phyloP scores from a whole-genome alignment of 2,113 vertebrate species.

The Mobula hypostoma region DNA sequence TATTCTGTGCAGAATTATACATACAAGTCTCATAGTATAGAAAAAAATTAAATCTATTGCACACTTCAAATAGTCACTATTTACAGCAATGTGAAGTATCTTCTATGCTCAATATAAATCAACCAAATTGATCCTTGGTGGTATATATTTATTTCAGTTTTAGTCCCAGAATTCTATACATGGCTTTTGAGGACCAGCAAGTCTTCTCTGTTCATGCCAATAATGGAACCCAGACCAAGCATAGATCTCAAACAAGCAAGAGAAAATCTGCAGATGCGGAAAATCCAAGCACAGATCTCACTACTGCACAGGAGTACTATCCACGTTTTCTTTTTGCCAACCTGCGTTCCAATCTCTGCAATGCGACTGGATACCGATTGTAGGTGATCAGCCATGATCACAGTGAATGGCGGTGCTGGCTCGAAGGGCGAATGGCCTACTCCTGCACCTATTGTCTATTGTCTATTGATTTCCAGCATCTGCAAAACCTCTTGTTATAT shows the following conservation, averaged over 20 bases:
- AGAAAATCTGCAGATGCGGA: no score
- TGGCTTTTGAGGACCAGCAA: neutral
- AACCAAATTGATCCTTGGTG: neutral
- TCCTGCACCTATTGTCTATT: no score
- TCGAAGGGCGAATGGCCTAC: no score
- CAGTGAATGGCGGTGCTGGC: no score
- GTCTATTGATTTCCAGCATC: no score
- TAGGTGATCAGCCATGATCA: no score
- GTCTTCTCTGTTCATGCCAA: neutral
- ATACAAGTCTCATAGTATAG: neutral
- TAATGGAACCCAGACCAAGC: neutral
- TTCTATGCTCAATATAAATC: neutral
- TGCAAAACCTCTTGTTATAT: no score
- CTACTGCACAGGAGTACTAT: neutral
- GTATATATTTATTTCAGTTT: neutral
- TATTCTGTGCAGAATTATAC: neutral
- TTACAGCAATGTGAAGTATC: neutral
- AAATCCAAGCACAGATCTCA: neutral
- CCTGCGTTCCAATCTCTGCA: neutral
- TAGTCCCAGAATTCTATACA: neutral
- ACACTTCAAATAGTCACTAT: neutral
- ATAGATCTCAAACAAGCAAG: no score
- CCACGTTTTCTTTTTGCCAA: neutral
- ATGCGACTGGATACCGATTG: neutral
- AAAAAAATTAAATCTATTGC: neutral